phyloP scores from a whole-genome alignment of 2,888 invertebrate species.

The Polyommatus icarus region DNA sequence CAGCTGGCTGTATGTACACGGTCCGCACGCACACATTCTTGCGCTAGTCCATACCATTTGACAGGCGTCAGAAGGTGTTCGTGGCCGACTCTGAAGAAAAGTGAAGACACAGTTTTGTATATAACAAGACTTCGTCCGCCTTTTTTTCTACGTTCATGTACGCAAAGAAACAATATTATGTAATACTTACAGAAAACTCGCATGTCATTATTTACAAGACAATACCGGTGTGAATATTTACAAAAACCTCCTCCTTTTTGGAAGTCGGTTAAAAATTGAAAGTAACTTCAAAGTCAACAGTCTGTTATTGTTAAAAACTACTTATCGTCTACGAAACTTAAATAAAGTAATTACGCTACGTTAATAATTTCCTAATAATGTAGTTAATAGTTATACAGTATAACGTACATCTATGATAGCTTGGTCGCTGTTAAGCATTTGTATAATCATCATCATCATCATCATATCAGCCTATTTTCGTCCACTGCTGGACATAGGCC shows the following conservation, averaged over 20 bases:
- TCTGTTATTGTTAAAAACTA: constrained; percentile 21
- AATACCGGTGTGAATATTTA: constrained; percentile 30
- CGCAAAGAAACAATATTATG: constrained; percentile 9
- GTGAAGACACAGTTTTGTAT: too few species aligned
- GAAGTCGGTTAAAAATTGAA: constrained; percentile 35
- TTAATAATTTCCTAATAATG: constrained; percentile 18
- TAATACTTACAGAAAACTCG: constrained; percentile 24
- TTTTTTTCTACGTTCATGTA: too few species aligned
- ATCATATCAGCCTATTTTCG: too few species aligned
- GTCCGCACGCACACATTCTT: too few species aligned
- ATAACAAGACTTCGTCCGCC: too few species aligned
- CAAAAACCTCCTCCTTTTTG: constrained; percentile 19
- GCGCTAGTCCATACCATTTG: too few species aligned
- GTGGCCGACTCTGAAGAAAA: too few species aligned
- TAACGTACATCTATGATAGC: background rate
- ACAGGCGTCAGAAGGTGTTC: too few species aligned
- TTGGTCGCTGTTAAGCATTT: background rate
- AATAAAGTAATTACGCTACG: constrained; percentile 7
- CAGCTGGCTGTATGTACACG: too few species aligned
- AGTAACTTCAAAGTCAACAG: constrained; percentile 35
- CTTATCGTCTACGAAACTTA: constrained; percentile 2
- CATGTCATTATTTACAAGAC: constrained; percentile 40
- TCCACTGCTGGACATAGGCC: too few species aligned
- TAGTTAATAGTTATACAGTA: background rate
- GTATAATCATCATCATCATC: too few species aligned